These are phyloP conservation scores for Clinocottus analis DNA, from an alignment of 2,113 vertebrate genomes.

Conservation along the genomic window DNA sequence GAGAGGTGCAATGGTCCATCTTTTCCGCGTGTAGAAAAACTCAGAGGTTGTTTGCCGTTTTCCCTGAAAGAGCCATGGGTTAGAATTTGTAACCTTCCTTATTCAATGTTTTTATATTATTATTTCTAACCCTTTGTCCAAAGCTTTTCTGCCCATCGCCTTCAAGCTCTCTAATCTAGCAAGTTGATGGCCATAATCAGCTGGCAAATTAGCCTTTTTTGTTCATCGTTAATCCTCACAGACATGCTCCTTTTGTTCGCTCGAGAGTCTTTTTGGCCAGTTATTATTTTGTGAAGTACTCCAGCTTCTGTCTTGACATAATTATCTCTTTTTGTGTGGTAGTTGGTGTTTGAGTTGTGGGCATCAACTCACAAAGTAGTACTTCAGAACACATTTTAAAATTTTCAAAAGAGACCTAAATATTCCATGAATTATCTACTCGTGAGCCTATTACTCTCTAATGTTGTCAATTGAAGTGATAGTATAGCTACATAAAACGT, in stretches of 20 bases:
- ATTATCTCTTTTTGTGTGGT: not conserved
- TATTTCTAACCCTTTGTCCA: conserved; percentile 29
- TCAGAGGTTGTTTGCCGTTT: not conserved
- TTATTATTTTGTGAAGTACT: conserved; percentile 1
- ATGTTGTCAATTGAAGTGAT: not conserved
- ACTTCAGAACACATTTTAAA: not conserved
- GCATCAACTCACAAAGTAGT: not conserved
- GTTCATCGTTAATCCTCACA: conserved; percentile 42
- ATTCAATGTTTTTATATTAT: conserved; percentile 8
- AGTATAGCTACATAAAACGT: conserved; percentile 21
- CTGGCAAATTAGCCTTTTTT: conserved; percentile 49
- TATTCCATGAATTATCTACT: not conserved
- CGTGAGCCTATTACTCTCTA: not conserved
- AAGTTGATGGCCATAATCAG: conserved; percentile 53
- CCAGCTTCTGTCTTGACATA: not conserved
- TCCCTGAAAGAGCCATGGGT: not conserved
- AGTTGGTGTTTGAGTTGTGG: not conserved
- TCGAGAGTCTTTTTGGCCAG: conserved; percentile 5
- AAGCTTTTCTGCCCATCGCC: conserved; percentile 31
- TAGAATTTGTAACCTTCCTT: not conserved
- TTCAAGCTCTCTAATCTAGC: conserved; percentile 21
- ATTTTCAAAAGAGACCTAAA: not conserved
- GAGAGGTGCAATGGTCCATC: not conserved
- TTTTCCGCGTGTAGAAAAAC: not conserved
- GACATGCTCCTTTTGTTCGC: conserved; percentile 42